These are phyloP conservation scores for Myotis davidii DNA, from an alignment of 2,113 vertebrate genomes.

Conservation along the genomic window DNA sequence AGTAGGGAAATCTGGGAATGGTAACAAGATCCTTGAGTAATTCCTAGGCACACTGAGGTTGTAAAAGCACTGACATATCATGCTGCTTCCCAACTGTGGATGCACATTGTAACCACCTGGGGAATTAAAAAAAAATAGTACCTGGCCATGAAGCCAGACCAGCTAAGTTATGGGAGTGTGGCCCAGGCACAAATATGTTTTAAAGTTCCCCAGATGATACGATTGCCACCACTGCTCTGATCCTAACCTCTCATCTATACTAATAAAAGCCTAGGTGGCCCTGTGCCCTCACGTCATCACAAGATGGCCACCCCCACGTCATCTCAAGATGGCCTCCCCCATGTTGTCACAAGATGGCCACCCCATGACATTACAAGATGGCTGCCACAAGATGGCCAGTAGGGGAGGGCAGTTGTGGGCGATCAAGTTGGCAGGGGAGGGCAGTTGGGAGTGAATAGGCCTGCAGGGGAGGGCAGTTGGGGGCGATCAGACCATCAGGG, in stretches of 20 bases:
- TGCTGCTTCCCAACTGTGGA: background rate
- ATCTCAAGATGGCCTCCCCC: no score
- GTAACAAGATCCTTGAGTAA: background rate
- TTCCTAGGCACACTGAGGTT: background rate
- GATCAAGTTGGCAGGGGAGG: no score
- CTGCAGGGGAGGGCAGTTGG: no score
- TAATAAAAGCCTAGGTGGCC: no score
- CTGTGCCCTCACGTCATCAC: no score
- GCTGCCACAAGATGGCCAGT: no score
- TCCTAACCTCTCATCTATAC: background rate
- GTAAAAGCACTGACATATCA: background rate
- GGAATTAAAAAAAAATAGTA: background rate
- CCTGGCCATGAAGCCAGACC: background rate
- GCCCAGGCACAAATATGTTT: background rate
- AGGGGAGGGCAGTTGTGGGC: no score
- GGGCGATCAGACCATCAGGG: no score
- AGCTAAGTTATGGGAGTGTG: background rate
- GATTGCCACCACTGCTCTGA: background rate
- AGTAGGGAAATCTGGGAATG: background rate
- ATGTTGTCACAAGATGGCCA: no score
- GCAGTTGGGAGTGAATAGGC: no score
- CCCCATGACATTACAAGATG: no score
- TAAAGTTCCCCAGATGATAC: background rate
- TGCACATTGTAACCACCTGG: background rate
- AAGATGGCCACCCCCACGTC: no score